A percentile compares a stretch with the other conserved stretches of the same genome.
Conservation (phyloP, 30 jellyfish, hydroid and myxozoan genomes). For the Cassiopea andromeda region DNA sequence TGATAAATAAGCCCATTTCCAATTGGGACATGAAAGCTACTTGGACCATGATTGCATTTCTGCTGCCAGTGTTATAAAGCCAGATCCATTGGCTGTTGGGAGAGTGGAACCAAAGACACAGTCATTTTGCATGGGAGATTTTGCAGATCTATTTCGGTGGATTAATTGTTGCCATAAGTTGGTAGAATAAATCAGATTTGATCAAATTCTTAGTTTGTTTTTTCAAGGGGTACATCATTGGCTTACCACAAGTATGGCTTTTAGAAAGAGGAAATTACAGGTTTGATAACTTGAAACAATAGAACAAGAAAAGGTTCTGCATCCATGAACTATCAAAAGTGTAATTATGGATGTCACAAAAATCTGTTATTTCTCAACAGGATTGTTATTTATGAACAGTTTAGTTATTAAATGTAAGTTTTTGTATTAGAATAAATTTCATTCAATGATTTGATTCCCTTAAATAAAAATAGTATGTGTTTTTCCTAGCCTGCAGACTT, state of each 20-base stretch:
- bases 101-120: neutral
- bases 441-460: neutral
- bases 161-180: constrained; percentile 4
- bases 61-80: too few relatives aligned
- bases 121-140: neutral
- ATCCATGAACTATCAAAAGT: constrained; percentile 1
- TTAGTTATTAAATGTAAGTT: neutral
- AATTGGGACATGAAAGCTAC: too few relatives aligned
- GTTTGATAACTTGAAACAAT: constrained; percentile 9
- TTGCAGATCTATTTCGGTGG: neutral
- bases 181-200: constrained; percentile 8
- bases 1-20: too few relatives aligned
- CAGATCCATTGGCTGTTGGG: too few relatives aligned
- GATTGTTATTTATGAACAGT: neutral
- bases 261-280: constrained; percentile 28
- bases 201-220: constrained; percentile 51
- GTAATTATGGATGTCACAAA: neutral
- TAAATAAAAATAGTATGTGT: too few relatives aligned
- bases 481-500: too few relatives aligned
- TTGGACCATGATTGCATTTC: too few relatives aligned
- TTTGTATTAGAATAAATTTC: neutral
- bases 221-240: constrained; percentile 55
- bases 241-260: constrained; percentile 50
- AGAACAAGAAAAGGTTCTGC: neutral
- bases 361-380: neutral